Evolutionary conservation across 2,888 invertebrate species (phyloP).

Genomic region (Dione vanillae): DNA sequence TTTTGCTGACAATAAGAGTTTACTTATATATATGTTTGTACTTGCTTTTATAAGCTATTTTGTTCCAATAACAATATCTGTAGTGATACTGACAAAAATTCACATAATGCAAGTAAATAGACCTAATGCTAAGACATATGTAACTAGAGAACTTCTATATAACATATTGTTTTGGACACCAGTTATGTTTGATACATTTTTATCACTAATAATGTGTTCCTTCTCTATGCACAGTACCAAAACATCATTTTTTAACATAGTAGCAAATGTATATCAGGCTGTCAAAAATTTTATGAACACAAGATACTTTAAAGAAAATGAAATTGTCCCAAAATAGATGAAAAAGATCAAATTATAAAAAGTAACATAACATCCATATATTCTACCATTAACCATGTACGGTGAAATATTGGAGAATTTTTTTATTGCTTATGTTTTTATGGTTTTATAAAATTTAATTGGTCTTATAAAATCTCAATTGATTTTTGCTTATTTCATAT

Average conservation of each 20-base stretch:
- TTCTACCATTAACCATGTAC: background rate
- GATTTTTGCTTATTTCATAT: background rate
- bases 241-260: slow-evolving; percentile 69
- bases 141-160: slow-evolving; percentile 71
- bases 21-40: slow-evolving; percentile 70
- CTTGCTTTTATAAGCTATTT: slow-evolving; percentile 70
- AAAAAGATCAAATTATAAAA: too few species aligned
- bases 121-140: slow-evolving; percentile 64
- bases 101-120: slow-evolving; percentile 66
- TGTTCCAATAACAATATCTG: slow-evolving; percentile 75
- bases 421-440: background rate
- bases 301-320: slow-evolving; percentile 71
- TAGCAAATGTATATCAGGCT: slow-evolving; percentile 78
- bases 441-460: slow-evolving; percentile 11
- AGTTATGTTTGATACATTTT: slow-evolving; percentile 74
- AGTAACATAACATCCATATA: background rate
- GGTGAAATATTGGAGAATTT: background rate
- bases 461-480: background rate
- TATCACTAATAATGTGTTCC: slow-evolving; percentile 71
- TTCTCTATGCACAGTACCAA: slow-evolving; percentile 66
- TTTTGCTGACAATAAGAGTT: slow-evolving; percentile 67
- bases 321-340: slow-evolving; percentile 61
- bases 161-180: slow-evolving; percentile 79
- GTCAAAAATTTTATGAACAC: slow-evolving; percentile 76
- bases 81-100: slow-evolving; percentile 72